Evolutionary conservation across 2,113 vertebrate species (phyloP), one percentile per base, ranked within the genome.

Genomic region (Mesoclemmys tuberculata): DNA sequence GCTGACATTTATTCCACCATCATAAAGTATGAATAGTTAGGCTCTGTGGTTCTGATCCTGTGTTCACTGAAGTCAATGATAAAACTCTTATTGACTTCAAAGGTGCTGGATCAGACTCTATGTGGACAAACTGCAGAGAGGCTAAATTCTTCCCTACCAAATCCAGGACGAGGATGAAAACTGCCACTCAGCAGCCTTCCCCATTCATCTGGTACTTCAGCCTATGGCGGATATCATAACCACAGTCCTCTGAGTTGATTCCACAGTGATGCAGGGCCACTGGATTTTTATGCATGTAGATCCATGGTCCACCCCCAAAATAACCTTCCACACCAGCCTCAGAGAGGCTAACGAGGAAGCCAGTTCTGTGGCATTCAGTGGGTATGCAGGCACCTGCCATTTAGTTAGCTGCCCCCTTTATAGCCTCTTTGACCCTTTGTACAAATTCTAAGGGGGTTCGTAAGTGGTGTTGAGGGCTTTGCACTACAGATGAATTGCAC

Each of bases 131-230:
- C 38, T 0, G 1, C 12, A 2, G 38, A 13, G 68, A 56, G 51
- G 16, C 51, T 31, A 0, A 0, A 0, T 0, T 12, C 77, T 31
- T 35, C 0, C 5, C 21, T 38, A 54, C 84, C 87, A 90, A 71
- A 8, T 0, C 0, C 4, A 5, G 46, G 38, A 11, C 6, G 49
- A 51, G 58, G 54, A 52, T 58, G 19, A 26, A 48, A 49, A 21
- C 22, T 44, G 49, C 38, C 0, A 6, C 26, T 56, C 16, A 31
- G 41, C 78, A 48, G 8, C 19, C 0, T 1, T 0, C 12, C 6
- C 48, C 38, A 9, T 71, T 41, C 46, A 2, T 3, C 5, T 6
- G 10, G 0, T 24, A 51, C 11, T 6, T 9, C 52, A 74, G 68
- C 75, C 74, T 38, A n/a, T 75, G 18, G 9, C 46, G 80, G 11